Evolutionary conservation across 2,113 vertebrate species (phyloP).

Genomic region (Coracopsis vasa): DNA sequence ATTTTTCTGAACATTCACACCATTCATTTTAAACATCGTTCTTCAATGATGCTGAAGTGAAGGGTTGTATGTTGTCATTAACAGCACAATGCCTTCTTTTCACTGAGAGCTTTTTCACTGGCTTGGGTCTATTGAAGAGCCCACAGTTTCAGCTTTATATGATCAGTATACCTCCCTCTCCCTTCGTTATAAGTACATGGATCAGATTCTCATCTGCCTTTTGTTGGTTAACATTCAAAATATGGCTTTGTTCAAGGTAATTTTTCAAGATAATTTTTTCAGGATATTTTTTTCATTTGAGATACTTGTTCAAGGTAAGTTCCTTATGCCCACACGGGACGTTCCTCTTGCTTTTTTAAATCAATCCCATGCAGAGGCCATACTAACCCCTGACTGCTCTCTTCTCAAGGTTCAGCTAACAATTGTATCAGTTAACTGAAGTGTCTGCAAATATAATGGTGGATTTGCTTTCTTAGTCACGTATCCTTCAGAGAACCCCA

Average conservation of each 20-base stretch:
- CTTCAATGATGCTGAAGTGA: neutral
- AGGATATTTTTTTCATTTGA: neutral
- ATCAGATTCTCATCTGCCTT: neutral
- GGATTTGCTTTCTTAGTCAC: slow-evolving; percentile 52
- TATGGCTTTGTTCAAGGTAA: neutral
- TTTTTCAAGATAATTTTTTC: neutral
- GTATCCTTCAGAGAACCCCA: slow-evolving; percentile 50
- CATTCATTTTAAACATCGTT: neutral
- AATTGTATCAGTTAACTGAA: neutral
- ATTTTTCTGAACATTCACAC: neutral
- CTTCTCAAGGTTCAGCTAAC: slow-evolving; percentile 15
- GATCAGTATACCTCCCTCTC: rapidly evolving
- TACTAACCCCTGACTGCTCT: neutral
- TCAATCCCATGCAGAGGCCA: neutral
- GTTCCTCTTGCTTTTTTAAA: neutral
- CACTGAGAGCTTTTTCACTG: neutral
- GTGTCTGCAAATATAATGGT: neutral
- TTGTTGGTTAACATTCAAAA: neutral
- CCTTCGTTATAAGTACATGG: neutral
- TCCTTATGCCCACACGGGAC: neutral
- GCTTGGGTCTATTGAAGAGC: neutral
- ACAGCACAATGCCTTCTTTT: neutral
- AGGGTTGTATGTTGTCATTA: neutral
- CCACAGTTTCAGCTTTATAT: neutral
- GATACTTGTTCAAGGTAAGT: neutral